Evolutionary conservation across 2,797 vertebrate species (phyloP).

Genomic region (Brachyalestes nurse): DNA sequence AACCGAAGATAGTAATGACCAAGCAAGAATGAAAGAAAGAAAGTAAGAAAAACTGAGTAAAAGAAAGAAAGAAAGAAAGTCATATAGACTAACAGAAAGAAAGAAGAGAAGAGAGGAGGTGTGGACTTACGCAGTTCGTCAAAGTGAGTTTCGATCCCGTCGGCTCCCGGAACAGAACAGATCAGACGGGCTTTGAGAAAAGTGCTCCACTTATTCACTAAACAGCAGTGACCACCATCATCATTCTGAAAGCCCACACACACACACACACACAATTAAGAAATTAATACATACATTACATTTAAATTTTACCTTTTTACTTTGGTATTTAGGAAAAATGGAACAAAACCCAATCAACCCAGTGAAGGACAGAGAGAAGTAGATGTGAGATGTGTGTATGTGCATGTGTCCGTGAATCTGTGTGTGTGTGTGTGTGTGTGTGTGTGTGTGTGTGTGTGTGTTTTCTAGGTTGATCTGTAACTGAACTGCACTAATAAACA

Average conservation of each 20-base stretch:
- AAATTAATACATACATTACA: too few species aligned
- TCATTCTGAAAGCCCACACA: slow-evolving; percentile 83
- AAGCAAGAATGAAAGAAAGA: slow-evolving; percentile 33
- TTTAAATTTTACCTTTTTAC: too few species aligned
- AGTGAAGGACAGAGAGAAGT: too few species aligned
- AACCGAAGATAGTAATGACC: slow-evolving; percentile 48
- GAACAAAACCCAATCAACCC: too few species aligned
- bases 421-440: slow-evolving; percentile 17
- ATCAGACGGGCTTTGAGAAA: slow-evolving; percentile 97
- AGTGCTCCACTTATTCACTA: slow-evolving; percentile 99
- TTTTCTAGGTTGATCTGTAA: slow-evolving; percentile 67
- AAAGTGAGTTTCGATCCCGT: slow-evolving; percentile 96
- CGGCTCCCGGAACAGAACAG: slow-evolving; percentile 93
- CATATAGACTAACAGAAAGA: background rate
- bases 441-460: background rate
- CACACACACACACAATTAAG: slow-evolving; percentile 33
- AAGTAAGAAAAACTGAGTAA: background rate
- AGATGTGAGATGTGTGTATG: too few species aligned
- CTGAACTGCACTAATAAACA: slow-evolving; percentile 74
- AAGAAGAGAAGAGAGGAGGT: background rate
- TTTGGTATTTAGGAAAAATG: background rate
- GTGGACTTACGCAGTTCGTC: slow-evolving; percentile 92
- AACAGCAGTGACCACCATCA: slow-evolving; percentile 95
- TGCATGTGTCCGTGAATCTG: too few species aligned
- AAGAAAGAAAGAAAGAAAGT: background rate